Evolutionary conservation across 2,888 invertebrate species (phyloP).

Genomic region (Hyposoter dolosus): DNA sequence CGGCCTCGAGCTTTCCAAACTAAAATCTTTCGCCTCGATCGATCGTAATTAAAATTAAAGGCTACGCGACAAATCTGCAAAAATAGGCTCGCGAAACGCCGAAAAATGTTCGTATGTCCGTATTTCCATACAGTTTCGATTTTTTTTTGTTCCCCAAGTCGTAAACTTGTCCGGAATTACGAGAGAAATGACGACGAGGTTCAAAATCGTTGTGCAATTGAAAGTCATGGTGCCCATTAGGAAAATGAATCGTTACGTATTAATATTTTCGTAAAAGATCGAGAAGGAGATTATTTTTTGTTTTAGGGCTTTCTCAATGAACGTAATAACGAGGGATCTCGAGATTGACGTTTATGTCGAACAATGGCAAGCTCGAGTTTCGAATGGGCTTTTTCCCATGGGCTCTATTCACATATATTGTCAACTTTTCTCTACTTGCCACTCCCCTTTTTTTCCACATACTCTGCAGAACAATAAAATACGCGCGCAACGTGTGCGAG

Average conservation of each 20-base stretch:
- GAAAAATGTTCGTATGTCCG: no score
- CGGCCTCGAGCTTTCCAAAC: no score
- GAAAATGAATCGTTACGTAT: not conserved
- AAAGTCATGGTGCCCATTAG: not conserved
- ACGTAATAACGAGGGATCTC: not conserved
- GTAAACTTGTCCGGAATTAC: not conserved
- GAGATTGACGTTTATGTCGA: not conserved
- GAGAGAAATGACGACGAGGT: not conserved
- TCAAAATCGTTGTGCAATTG: not conserved
- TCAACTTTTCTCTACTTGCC: conserved; percentile 10
- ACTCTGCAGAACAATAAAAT: conserved; percentile 20
- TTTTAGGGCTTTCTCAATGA: not conserved
- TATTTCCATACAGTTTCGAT: not conserved
- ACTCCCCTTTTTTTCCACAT: conserved; percentile 45
- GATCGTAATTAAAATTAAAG: no score
- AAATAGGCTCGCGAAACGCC: no score
- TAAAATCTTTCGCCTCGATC: no score
- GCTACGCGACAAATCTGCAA: no score
- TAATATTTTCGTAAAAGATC: not conserved
- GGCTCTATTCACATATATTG: not conserved
- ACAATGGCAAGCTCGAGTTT: not conserved
- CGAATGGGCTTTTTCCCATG: not conserved
- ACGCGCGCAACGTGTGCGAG: conserved; percentile 6
- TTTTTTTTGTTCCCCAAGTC: not conserved
- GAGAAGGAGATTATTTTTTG: not conserved